Base-by-base conservation (phyloP, 2,888 invertebrate species). In the Mythimna vitellina region DNA sequence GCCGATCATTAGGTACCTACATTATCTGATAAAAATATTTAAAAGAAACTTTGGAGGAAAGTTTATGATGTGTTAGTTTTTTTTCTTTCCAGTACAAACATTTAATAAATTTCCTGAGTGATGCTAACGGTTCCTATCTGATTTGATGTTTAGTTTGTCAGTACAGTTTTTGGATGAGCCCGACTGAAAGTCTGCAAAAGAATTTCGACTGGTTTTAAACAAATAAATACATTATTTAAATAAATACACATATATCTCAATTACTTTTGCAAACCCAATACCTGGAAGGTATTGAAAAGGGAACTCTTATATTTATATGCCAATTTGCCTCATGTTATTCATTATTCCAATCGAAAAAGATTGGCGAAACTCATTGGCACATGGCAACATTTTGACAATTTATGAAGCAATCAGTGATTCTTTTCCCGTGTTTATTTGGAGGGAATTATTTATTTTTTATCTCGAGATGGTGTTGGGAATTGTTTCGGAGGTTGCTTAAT, bases 401-500 rank as follows among this genome's bases (percentile, higher is more conserved):
- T 95, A 94, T 94, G 94, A 94, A 92, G 93, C 94, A 94, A 95
- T 94, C 94, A 93, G 90, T 91, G 92, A 91, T 92, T 91, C 91
- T 93, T 92, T 92, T 89, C 87, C 89, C 86, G 86, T 90, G 89
- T 94, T 93, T 94, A 93, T 94, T 93, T 90, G 88, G 88, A 90
- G 90, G 88, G 89, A 89, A 92, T 93, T 93, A 93, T 94, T 94
- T 93, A 92, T 93, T 93, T 42, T 93, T 93, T 92, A 91, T 93
- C 90, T 92, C 86, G 83, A 88, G 89, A 92, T 89, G 91, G 92
- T 89, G 90, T 86, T 92, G 92, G 91, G 92, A 93, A 94, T 94
- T 93, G 91, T 95, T 94, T 93, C 83, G 91, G 88, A 89, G 92
- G 92, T 93, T 92, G 90, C 91, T 95, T 94, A 94, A 94, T 95